These are phyloP conservation scores for Mythimna lalbum DNA, from an alignment of 2,888 invertebrate genomes.

Conservation along the genomic window DNA sequence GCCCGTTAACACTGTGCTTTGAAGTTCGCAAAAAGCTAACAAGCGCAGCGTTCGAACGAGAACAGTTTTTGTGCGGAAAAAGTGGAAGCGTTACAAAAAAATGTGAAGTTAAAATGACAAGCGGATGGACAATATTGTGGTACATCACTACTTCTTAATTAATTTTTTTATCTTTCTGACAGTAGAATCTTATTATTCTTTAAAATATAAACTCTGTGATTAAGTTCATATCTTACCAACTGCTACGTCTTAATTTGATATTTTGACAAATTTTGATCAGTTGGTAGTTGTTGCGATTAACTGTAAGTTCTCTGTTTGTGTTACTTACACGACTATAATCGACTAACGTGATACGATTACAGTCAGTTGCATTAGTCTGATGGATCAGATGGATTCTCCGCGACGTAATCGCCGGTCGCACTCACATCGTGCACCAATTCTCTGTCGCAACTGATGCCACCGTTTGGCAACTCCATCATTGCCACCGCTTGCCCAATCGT, in stretches of 20 bases:
- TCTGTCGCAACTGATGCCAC: constrained; percentile 57
- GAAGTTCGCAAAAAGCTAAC: constrained; percentile 64
- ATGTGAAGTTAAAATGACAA: constrained; percentile 7
- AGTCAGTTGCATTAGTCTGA: constrained; percentile 22
- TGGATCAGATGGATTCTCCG: constrained; percentile 19
- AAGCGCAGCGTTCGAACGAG: constrained; percentile 5
- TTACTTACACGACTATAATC: background rate
- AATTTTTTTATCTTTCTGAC: background rate
- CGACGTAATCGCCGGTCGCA: constrained; percentile 32
- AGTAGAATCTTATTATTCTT: constrained; percentile 1
- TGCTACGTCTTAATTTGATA: background rate
- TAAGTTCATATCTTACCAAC: background rate
- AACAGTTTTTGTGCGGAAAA: constrained; percentile 28
- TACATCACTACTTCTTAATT: background rate
- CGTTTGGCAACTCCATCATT: constrained; percentile 56
- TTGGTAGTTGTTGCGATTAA: background rate
- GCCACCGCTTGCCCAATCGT: constrained; percentile 55
- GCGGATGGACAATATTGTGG: constrained; percentile 21
- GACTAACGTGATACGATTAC: too few species aligned
- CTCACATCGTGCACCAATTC: constrained; percentile 41
- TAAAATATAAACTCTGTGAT: background rate
- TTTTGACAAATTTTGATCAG: background rate
- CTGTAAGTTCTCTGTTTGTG: background rate
- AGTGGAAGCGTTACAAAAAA: constrained; percentile 9
- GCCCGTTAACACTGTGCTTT: constrained; percentile 66